phyloP scores from a whole-genome alignment of 2,797 vertebrate genomes.

The Micromesistius poutassou region DNA sequence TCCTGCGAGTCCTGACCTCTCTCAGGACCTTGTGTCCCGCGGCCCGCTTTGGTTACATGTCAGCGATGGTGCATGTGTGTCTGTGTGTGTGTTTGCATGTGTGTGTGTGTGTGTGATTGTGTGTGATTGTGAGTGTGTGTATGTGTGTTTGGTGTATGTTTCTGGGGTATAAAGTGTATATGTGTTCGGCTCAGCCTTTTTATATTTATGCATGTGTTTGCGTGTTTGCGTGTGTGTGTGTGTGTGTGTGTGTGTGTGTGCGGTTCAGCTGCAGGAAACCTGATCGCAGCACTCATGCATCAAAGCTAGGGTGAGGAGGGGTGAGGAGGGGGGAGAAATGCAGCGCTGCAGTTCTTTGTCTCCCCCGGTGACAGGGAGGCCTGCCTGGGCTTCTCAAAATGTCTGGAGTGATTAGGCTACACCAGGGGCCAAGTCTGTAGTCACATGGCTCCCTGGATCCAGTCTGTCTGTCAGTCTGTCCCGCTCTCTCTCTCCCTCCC shows the following conservation, averaged over 20 bases:
- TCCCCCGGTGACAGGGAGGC: conserved; percentile 61
- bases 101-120: conserved; percentile 15
- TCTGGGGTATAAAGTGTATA: conserved; percentile 1
- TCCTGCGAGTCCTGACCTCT: conserved; percentile 49
- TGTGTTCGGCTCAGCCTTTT: neutral
- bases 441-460: conserved; percentile 24
- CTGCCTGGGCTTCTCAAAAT: conserved; percentile 62
- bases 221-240: neutral
- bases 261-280: conserved; percentile 69
- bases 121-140: neutral
- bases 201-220: neutral
- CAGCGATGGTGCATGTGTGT: conserved; percentile 30
- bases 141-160: conserved; percentile 15
- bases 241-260: conserved; percentile 25
- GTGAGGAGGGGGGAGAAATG: conserved; percentile 58
- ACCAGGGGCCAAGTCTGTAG: conserved; percentile 35
- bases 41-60: conserved; percentile 46
- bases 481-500: neutral
- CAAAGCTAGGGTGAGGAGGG: conserved; percentile 45
- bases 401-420: conserved; percentile 62
- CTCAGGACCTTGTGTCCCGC: conserved; percentile 41
- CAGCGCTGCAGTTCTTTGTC: conserved; percentile 71
- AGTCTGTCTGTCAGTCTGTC: neutral
- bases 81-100: conserved; percentile 33
- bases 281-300: conserved; percentile 71